Percentiles rank a stretch among this genome's conserved stretches.
Conservation (phyloP, 2,113 vertebrate species). For the Poeciliopsis prolifica region DNA sequence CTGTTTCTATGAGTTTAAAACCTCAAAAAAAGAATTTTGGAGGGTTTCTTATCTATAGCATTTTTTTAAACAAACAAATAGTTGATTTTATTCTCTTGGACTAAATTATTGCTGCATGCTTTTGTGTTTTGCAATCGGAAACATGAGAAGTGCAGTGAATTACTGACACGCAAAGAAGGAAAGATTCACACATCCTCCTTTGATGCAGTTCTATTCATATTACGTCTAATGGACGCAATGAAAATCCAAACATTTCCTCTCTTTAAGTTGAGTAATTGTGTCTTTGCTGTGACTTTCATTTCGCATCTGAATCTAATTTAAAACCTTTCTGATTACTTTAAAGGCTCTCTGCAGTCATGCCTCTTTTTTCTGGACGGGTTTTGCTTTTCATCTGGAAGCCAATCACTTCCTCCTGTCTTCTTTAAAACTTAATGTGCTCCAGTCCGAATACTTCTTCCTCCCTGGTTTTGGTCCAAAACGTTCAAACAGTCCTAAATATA, state of each 20-base stretch:
- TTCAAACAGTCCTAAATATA: too few relatives aligned
- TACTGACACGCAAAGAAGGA: neutral
- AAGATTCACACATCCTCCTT: neutral
- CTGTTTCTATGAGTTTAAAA: too few relatives aligned
- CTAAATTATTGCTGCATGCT: too few relatives aligned
- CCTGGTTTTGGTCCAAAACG: too few relatives aligned
- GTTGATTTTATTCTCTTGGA: too few relatives aligned
- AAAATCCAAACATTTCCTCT: neutral
- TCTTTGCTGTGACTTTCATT: neutral
- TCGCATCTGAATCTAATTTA: conserved; percentile 1
- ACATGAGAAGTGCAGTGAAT: too few relatives aligned
- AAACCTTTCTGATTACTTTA: neutral
- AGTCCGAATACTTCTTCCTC: neutral
- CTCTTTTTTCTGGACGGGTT: neutral
- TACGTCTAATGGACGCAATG: neutral
- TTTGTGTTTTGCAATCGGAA: too few relatives aligned
- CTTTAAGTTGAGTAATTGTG: neutral
- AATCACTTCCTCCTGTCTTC: neutral
- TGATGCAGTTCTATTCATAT: neutral
- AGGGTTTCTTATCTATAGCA: too few relatives aligned
- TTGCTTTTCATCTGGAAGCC: neutral
- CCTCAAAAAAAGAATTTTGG: too few relatives aligned
- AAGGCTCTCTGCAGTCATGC: neutral
- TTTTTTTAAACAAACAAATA: too few relatives aligned
- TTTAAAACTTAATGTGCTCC: neutral